Percentiles rank a stretch among this genome's conserved stretches.
Evolutionary conservation across 2,888 invertebrate genomes (phyloP).

Genomic region (Cyclophora albipunctata): DNA sequence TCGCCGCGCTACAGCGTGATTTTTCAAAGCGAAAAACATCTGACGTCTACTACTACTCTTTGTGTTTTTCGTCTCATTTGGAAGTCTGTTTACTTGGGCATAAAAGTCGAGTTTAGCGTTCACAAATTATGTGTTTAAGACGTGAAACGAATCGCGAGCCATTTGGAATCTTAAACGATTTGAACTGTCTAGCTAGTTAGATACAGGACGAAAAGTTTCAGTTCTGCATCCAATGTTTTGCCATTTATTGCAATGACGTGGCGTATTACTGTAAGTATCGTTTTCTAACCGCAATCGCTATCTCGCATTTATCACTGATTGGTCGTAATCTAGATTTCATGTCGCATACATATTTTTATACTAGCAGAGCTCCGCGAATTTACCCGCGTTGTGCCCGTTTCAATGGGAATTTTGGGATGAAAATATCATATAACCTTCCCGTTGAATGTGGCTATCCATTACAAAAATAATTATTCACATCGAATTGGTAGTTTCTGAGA

Average conservation of each 20-base stretch:
- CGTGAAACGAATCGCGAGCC: conserved; percentile 23
- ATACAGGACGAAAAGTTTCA: conserved; percentile 13
- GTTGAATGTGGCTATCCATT: too few relatives aligned
- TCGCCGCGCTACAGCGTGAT: too few relatives aligned
- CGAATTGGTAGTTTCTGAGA: too few relatives aligned
- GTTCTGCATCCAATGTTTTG: conserved; percentile 9
- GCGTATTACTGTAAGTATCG: conserved; percentile 16
- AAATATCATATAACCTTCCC: too few relatives aligned
- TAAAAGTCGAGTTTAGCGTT: conserved; percentile 6
- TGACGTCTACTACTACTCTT: too few relatives aligned
- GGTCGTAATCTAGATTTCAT: conserved; percentile 25
- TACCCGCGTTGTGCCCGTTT: too few relatives aligned
- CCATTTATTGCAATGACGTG: conserved; percentile 31
- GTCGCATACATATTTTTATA: conserved; percentile 6
- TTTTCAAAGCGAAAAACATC: too few relatives aligned
- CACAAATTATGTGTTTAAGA: conserved; percentile 26
- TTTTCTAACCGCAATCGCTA: conserved; percentile 41
- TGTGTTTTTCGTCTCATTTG: conserved; percentile 3
- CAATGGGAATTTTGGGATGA: too few relatives aligned
- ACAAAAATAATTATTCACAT: too few relatives aligned
- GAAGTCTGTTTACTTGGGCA: conserved; percentile 6
- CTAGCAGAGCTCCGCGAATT: too few relatives aligned
- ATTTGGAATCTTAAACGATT: conserved; percentile 15
- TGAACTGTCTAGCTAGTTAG: conserved; percentile 7
- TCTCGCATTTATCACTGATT: conserved; percentile 20